These are phyloP conservation scores for Apostichopus parvimensis DNA, from an alignment of 35 echinoderm and acorn worm species.

Conservation along the genomic window DNA sequence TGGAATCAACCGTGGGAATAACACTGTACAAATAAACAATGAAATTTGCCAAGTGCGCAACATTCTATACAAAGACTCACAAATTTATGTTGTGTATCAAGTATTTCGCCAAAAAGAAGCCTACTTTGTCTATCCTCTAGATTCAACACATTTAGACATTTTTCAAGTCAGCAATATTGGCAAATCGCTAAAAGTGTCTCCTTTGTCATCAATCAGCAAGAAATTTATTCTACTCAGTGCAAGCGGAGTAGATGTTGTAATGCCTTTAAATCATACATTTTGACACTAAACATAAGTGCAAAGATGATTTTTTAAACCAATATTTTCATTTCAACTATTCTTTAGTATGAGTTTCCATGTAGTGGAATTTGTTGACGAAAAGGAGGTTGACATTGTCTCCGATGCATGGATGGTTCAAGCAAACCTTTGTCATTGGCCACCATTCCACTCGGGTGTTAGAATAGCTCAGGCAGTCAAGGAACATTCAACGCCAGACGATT, in stretches of 20 bases:
- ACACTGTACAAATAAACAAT: conserved; percentile 29
- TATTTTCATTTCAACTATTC: not conserved
- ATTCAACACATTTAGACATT: conserved; percentile 33
- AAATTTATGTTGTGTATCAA: conserved; percentile 4
- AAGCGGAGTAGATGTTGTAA: not conserved
- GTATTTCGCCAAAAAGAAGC: not conserved
- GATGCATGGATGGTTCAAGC: not conserved
- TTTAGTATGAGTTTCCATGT: conserved; percentile 15
- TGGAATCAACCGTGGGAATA: conserved; percentile 17
- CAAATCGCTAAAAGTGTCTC: not conserved
- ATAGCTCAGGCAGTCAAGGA: not conserved
- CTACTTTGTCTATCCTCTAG: conserved; percentile 52
- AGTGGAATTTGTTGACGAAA: conserved; percentile 14
- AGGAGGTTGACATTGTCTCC: not conserved
- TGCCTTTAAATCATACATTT: not conserved
- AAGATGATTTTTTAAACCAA: not conserved
- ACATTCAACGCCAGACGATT: not conserved
- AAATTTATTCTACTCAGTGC: not conserved
- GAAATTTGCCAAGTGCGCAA: conserved; percentile 32
- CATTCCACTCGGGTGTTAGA: not conserved
- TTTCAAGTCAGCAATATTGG: not conserved
- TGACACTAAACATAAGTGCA: not conserved
- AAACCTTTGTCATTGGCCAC: conserved; percentile 10
- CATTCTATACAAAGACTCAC: conserved; percentile 5
- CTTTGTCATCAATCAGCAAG: not conserved